phyloP scores from a whole-genome alignment of 2,113 vertebrate genomes.

The Callochromis pleurospilus region DNA sequence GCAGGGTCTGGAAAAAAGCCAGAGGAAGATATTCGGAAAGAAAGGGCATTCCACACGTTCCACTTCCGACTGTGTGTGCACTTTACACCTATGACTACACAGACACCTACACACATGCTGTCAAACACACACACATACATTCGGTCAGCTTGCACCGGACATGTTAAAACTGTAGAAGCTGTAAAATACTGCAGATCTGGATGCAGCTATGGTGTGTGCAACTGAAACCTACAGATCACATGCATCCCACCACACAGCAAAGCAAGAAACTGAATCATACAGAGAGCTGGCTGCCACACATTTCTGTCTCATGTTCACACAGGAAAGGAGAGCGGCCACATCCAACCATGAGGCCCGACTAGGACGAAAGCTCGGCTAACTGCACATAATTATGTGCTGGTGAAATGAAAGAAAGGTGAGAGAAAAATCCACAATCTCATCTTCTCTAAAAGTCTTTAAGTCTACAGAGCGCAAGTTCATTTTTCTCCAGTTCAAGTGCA shows the following conservation, averaged over 20 bases:
- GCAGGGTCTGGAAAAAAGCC: conserved; percentile 39
- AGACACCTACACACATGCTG: neutral
- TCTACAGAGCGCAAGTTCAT: neutral
- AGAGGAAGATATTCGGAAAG: conserved; percentile 49
- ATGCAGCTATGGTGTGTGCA: conserved; percentile 9
- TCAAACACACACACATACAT: neutral
- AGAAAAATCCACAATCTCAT: neutral
- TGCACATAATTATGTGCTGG: neutral
- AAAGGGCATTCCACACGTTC: conserved; percentile 57
- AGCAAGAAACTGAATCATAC: conserved; percentile 22
- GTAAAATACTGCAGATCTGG: conserved; percentile 41
- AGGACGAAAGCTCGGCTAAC: neutral
- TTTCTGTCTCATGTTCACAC: conserved; percentile 62
- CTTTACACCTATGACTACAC: conserved; percentile 17
- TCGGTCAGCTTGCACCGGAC: neutral
- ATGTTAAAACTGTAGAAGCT: conserved; percentile 23
- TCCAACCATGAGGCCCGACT: conserved; percentile 10
- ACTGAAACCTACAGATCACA: conserved; percentile 40
- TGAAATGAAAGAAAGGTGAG: neutral
- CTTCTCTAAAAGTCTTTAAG: neutral
- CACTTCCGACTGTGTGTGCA: neutral
- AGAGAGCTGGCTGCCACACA: conserved; percentile 17
- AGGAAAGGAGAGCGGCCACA: conserved; percentile 40
- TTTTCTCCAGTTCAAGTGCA: neutral
- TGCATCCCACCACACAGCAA: conserved; percentile 19